Conservation (phyloP, 2,888 invertebrate genomes). For the Dynastes tityus region DNA sequence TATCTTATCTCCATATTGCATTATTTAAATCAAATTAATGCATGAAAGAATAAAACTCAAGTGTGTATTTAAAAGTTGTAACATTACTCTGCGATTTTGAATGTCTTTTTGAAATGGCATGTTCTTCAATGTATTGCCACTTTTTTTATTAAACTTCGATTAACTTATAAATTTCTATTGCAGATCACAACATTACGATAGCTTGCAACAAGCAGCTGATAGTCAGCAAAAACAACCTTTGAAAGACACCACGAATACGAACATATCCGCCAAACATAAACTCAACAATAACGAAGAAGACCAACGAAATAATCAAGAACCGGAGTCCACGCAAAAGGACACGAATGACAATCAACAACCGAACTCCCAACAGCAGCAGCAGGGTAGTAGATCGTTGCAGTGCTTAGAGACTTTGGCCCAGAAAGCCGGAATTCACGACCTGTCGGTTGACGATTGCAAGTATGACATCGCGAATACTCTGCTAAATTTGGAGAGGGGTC, state of each 20-base stretch:
- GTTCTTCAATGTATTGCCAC: not conserved
- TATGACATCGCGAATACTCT: constrained; percentile 81
- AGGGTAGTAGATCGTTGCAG: constrained; percentile 74
- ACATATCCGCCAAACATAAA: constrained; percentile 62
- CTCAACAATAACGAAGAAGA: constrained; percentile 64
- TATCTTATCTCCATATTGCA: too few species aligned
- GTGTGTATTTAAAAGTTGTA: too few species aligned
- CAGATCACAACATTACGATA: constrained; percentile 78
- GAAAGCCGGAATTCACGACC: constrained; percentile 77
- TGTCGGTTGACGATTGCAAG: constrained; percentile 81
- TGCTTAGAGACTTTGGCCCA: constrained; percentile 82
- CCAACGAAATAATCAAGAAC: constrained; percentile 63
- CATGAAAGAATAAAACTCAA: not conserved
- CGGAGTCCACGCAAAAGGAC: constrained; percentile 67
- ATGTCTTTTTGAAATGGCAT: not conserved
- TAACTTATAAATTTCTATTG: constrained; percentile 59
- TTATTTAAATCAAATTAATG: not conserved
- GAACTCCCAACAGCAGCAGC: constrained; percentile 54
- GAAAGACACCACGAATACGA: constrained; percentile 69
- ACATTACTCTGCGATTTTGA: not conserved
- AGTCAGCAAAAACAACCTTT: constrained; percentile 68
- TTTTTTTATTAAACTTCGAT: not conserved
- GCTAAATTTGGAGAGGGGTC: constrained; percentile 76
- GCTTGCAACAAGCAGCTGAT: constrained; percentile 73
- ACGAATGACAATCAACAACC: constrained; percentile 51